phyloP scores from a whole-genome alignment of 2,888 invertebrate genomes.

The Ptycholaimellus sp. region DNA sequence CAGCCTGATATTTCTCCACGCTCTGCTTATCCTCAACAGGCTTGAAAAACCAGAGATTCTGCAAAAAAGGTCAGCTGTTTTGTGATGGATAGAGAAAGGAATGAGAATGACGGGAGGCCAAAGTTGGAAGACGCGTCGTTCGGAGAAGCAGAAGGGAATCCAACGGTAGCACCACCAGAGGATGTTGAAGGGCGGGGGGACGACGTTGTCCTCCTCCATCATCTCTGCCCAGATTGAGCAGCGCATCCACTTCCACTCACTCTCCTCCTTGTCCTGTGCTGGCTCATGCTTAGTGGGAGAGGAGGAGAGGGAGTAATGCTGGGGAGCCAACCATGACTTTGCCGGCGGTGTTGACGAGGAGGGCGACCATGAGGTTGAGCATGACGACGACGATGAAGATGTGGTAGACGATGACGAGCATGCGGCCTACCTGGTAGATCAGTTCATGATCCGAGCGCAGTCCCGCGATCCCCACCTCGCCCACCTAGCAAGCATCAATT shows the following conservation, averaged over 20 bases:
- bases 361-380: slow-evolving; percentile 18
- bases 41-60: no score
- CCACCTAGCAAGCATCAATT: background rate
- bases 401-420: slow-evolving; percentile 12
- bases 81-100: no score
- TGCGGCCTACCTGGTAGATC: no score
- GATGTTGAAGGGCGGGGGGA: slow-evolving; percentile 17
- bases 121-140: no score
- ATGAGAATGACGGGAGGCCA: no score
- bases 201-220: slow-evolving; percentile 10
- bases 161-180: slow-evolving; percentile 5
- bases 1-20: no score
- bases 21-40: no score
- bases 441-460: no score
- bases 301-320: background rate
- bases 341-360: slow-evolving; percentile 16
- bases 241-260: slow-evolving; percentile 18
- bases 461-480: background rate
- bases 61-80: no score
- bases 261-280: slow-evolving; percentile 15
- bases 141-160: no score
- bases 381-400: slow-evolving; percentile 14
- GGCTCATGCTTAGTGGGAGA: background rate
- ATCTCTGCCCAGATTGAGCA: slow-evolving; percentile 15
- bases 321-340: slow-evolving; percentile 11